A percentile compares a stretch with the other conserved stretches of the same genome.
Evolutionary conservation across 2,113 vertebrate genomes (phyloP).

Genomic region (Brevimyrus niger): DNA sequence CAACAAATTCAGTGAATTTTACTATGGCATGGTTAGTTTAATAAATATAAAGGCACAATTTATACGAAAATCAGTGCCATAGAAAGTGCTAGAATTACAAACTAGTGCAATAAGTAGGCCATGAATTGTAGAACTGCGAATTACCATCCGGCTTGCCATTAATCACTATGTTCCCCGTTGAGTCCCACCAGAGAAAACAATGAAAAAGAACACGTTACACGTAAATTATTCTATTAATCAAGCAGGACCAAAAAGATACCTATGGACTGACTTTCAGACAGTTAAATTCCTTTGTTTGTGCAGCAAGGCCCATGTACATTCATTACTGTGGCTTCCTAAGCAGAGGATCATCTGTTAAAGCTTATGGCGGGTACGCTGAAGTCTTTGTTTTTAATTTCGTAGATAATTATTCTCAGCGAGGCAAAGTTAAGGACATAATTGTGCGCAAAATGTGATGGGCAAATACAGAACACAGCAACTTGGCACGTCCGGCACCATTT

Average conservation of each 20-base stretch:
- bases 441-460: neutral
- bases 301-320: neutral
- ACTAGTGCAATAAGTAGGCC: slow-evolving; percentile 59
- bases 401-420: slow-evolving; percentile 14
- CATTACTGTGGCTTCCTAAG: neutral
- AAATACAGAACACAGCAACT: neutral
- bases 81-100: slow-evolving; percentile 35
- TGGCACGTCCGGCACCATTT: neutral
- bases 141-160: slow-evolving; percentile 52
- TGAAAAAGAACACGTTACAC: slow-evolving; percentile 49
- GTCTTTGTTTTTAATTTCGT: slow-evolving; percentile 12
- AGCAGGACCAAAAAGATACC: slow-evolving; percentile 45
- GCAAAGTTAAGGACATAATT: slow-evolving; percentile 6
- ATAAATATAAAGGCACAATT: slow-evolving; percentile 48
- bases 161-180: slow-evolving; percentile 48
- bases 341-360: neutral
- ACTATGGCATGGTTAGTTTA: slow-evolving; percentile 23
- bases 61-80: slow-evolving; percentile 28
- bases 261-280: slow-evolving; percentile 24
- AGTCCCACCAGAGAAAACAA: slow-evolving; percentile 59
- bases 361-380: neutral
- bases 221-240: slow-evolving; percentile 61
- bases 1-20: neutral
- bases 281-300: slow-evolving; percentile 22
- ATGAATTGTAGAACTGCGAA: slow-evolving; percentile 54